Conservation (phyloP, 2,888 invertebrate genomes). For the Spodoptera picta region DNA sequence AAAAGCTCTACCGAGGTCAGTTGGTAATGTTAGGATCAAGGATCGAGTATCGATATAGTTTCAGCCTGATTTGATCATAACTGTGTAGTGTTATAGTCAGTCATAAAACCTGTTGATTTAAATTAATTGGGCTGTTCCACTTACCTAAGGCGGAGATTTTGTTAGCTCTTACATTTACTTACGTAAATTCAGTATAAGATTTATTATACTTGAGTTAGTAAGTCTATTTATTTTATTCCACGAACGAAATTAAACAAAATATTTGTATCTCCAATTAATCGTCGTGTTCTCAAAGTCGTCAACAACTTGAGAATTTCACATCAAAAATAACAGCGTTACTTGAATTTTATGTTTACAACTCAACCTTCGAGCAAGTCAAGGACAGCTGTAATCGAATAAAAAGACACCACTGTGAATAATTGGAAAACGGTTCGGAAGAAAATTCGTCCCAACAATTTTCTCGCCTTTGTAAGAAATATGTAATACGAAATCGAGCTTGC, state of each 20-base stretch:
- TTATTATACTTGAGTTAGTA: no score
- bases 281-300: background rate
- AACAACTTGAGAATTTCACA: background rate
- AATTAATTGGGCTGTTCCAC: background rate
- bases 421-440: conserved; percentile 42
- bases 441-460: conserved; percentile 21
- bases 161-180: no score
- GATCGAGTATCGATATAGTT: conserved; percentile 23
- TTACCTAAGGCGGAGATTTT: no score
- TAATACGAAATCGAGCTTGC: conserved; percentile 17
- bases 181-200: no score
- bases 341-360: conserved; percentile 28
- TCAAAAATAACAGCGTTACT: conserved; percentile 19
- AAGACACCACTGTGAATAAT: conserved; percentile 38
- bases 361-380: conserved; percentile 35
- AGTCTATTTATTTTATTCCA: no score
- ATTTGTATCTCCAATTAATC: background rate
- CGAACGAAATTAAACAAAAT: background rate
- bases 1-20: conserved; percentile 29
- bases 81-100: conserved; percentile 7
- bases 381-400: conserved; percentile 37
- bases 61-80: conserved; percentile 12
- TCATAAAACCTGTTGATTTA: conserved; percentile 23
- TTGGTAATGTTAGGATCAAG: conserved; percentile 15
- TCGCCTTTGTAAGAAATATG: conserved; percentile 20